phyloP scores from a whole-genome alignment of 2,888 invertebrate genomes.

The Tanypteryx hageni region DNA sequence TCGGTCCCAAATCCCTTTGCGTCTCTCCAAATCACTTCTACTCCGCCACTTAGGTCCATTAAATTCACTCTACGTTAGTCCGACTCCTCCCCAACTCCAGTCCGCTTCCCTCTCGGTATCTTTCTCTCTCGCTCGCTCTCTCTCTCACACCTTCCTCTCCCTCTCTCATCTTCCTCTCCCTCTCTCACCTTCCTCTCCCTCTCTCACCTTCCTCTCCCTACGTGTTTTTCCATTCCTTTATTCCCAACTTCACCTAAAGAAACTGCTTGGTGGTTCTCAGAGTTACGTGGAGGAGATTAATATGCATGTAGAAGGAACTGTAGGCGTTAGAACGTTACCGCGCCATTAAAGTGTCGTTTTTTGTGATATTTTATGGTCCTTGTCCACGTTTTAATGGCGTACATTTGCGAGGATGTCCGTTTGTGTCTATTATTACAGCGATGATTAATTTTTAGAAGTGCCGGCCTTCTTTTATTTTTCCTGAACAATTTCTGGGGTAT shows the following conservation, averaged over 20 bases:
- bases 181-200: neutral
- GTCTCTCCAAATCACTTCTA: slow-evolving; percentile 56
- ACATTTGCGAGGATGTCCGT: neutral
- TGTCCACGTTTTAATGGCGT: neutral
- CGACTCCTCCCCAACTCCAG: neutral
- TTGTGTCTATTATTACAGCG: neutral
- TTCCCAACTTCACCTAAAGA: neutral
- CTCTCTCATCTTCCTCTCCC: neutral
- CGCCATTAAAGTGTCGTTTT: neutral
- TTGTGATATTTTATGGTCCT: neutral
- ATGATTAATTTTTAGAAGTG: neutral
- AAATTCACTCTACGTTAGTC: slow-evolving; percentile 46
- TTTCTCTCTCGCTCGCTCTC: neutral
- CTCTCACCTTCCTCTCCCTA: neutral
- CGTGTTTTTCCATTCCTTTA: neutral
- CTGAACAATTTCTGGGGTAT: no score
- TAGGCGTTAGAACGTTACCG: neutral
- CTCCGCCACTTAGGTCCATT: slow-evolving; percentile 59
- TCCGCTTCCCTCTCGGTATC: neutral
- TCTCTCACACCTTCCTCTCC: neutral
- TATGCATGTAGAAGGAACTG: neutral
- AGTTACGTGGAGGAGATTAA: neutral
- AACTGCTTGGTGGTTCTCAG: neutral
- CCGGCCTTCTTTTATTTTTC: no score
- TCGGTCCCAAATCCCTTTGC: slow-evolving; percentile 5